Base-by-base conservation (phyloP, 2,113 vertebrate species). In the Perca flavescens region DNA sequence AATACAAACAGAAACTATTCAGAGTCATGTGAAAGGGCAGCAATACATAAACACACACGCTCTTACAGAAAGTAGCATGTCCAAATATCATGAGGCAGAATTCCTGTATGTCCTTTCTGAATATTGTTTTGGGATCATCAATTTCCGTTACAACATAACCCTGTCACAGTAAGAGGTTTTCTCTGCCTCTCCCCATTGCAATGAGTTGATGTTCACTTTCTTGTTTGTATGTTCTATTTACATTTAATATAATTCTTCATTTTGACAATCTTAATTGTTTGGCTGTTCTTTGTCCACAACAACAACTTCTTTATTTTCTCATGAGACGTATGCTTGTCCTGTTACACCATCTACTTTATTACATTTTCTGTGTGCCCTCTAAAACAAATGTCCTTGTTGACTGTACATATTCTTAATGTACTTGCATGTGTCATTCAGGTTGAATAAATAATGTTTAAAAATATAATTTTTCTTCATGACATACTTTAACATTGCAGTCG, bases 121-220 rank as follows among this genome's bases (percentile, higher is more conserved):
- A 15, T 7, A 10, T 4, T 71, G 50, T 83, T 56, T 52, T 19
- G 17, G 50, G n/a, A 62, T 62, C 1, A 3, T 25, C 0, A 1
- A 67, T 58, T 81, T 56, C 66, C 14, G n/a, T 43, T 10, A 49
- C 0, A 73, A 9, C 60, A 83, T 0, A n/a, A 78, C 75, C 74
- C 67, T 16, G 67, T 84, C 84, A 70, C 72, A 54, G 52, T 46
- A 16, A 72, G 77, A 0, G 14, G 77, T 82, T 60, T 46, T 5
- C 19, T 15, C n/a, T 54, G 6, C 1, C 12, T 22, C 31, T 8
- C 5, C 5, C 4, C 0, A 56, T 19, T n/a, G 1, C 22, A 52
- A 47, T 0, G 4, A 25, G 15, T 11, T 28, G n/a, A 21, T 52
- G n/a, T 56, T 63, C 13, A 12, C 25, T 3, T n/a, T 28, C 8